A percentile compares a stretch with the other conserved stretches of the same genome.
Conservation (phyloP, 2,888 invertebrate species). For the Agonopterix heracliana region DNA sequence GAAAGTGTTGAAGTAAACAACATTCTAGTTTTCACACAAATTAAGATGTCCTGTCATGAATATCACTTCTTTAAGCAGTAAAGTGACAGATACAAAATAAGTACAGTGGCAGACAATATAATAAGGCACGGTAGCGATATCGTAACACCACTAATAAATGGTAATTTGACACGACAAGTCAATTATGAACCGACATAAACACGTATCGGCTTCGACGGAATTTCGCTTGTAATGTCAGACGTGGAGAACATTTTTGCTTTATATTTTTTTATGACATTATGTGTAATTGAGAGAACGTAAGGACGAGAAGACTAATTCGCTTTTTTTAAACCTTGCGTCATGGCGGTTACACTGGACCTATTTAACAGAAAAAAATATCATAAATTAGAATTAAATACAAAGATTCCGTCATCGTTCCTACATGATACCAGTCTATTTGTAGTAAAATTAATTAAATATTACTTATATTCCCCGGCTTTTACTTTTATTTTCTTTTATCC, state of each 20-base stretch:
- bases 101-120: slow-evolving; percentile 53
- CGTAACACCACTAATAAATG: slow-evolving; percentile 68
- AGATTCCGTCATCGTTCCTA: too few species aligned
- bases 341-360: too few species aligned
- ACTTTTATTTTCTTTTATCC: too few species aligned
- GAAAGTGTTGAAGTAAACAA: too few species aligned
- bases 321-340: too few species aligned
- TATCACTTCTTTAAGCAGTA: slow-evolving; percentile 20
- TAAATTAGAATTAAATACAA: too few species aligned
- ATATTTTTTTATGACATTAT: slow-evolving; percentile 11
- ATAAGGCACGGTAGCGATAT: slow-evolving; percentile 52
- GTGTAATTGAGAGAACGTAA: slow-evolving; percentile 7
- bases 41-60: too few species aligned
- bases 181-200: slow-evolving; percentile 67
- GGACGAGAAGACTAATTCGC: not conserved
- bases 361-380: too few species aligned
- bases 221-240: slow-evolving; percentile 52
- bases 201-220: slow-evolving; percentile 53
- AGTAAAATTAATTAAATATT: too few species aligned
- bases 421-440: too few species aligned
- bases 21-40: too few species aligned
- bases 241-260: slow-evolving; percentile 35
- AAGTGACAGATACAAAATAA: slow-evolving; percentile 48
- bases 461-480: too few species aligned
- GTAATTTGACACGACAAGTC: slow-evolving; percentile 73